Percentiles rank a stretch among this genome's conserved stretches.
Evolutionary conservation across 2,888 invertebrate genomes (phyloP).

Genomic region (Apamea crenata): DNA sequence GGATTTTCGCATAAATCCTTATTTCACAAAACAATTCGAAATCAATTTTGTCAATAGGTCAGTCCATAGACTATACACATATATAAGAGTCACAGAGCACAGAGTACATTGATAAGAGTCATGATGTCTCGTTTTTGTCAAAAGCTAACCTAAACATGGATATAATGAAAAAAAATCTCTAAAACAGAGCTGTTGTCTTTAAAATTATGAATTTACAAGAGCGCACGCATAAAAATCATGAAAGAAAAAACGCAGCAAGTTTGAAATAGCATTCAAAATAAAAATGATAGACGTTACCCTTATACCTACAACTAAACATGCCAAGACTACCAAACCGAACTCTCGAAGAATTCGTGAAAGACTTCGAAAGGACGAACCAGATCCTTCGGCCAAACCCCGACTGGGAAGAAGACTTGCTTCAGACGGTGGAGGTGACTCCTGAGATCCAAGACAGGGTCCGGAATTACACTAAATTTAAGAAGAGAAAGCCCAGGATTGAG

Average conservation of each 20-base stretch:
- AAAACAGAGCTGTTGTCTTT: not conserved
- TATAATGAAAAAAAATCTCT: not conserved
- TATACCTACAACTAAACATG: conserved; percentile 1
- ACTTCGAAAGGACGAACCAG: conserved; percentile 23
- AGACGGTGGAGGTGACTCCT: conserved; percentile 62
- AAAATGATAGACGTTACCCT: not conserved
- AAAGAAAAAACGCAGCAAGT: not conserved
- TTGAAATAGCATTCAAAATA: not conserved
- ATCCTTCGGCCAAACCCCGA: conserved; percentile 67
- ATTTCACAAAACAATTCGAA: not conserved
- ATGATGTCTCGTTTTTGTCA: conserved; percentile 1
- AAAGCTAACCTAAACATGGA: not conserved
- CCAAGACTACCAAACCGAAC: conserved; percentile 34
- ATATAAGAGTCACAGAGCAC: no score
- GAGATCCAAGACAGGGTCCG: conserved; percentile 54
- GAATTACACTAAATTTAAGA: conserved; percentile 50
- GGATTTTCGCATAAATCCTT: not conserved
- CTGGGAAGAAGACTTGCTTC: conserved; percentile 68
- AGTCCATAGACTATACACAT: no score
- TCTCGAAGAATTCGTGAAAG: conserved; percentile 33
- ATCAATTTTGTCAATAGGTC: not conserved
- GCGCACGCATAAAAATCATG: not conserved
- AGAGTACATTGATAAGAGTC: no score
- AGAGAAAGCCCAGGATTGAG: conserved; percentile 36
- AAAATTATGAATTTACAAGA: not conserved